Base-by-base conservation (phyloP, 2,113 vertebrate species). In the Hippocampus zosterae region DNA sequence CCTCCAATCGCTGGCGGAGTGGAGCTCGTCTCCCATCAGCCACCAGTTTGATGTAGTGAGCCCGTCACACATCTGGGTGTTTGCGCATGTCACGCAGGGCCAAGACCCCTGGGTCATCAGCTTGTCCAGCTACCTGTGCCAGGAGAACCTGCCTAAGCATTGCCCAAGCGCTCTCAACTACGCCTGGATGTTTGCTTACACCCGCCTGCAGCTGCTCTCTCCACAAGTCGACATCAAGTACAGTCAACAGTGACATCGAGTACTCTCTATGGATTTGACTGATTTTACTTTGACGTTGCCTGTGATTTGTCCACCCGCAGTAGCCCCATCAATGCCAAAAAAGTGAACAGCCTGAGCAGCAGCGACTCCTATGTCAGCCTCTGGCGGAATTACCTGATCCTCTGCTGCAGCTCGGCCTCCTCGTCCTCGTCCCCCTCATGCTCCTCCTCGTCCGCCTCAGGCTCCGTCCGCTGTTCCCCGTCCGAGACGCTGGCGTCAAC, bases 91-190 rank as follows among this genome's bases (percentile, higher is more conserved):
- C 67, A 96, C 96, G 74, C 96, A 98, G 91, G 97, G 94, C 71
- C 96, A 95, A 84, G 97, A 99, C 88, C 97, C 97, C 1, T 99
- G 97, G 97, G 96, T 98, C 88, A 95, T 99, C 91, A 98, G 95
- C 88, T 93, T 99, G 74, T 98, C 97, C 77, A 98, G 96, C 93
- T 98, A 96, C 88, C 92, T 99, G 91, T 95, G 95, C 70, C 97
- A 96, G 85, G 97, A 99, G 88, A 90, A 97, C 83, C 93, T 99
- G 74, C 97, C 96, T 74, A 97, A 96, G 79, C 95, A 96, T 90
- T 99, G 97, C 75, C 93, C 96, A 46, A 95, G 96, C 10, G 95
- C 97, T 37, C 90, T 99, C 84, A 96, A 94, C 92, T 99, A 98
- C 44, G 97, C 97, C 85, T 98, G 97, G 97, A 94, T 95, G 33